These are phyloP conservation scores for Hippoglossus hippoglossus DNA, from an alignment of 2,797 vertebrate species.

Conservation along the genomic window DNA sequence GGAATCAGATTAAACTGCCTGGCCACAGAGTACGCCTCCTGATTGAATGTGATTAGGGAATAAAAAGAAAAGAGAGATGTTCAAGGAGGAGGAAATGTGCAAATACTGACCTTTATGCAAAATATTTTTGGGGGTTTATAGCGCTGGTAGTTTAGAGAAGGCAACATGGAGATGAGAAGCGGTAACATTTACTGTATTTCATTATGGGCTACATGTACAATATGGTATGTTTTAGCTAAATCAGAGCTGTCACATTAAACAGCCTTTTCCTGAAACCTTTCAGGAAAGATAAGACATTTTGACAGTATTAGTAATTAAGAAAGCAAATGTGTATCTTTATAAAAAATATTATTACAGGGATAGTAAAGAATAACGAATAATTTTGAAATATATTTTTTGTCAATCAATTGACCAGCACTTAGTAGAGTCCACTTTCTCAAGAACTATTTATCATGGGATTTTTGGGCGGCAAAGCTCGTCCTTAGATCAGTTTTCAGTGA, in stretches of 20 bases:
- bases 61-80: slow-evolving; percentile 19
- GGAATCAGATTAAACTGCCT: slow-evolving; percentile 99
- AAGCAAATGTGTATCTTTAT: too few relatives aligned
- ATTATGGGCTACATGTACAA: background rate
- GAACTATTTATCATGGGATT: background rate
- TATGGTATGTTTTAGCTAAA: too few relatives aligned
- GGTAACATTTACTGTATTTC: background rate
- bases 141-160: background rate
- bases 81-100: slow-evolving; percentile 2
- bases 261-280: too few relatives aligned
- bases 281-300: too few relatives aligned
- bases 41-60: slow-evolving; percentile 33
- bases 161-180: background rate
- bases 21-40: slow-evolving; percentile 99
- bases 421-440: background rate
- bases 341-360: too few relatives aligned
- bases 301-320: too few relatives aligned
- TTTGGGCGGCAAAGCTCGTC: background rate
- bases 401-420: too few relatives aligned
- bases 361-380: too few relatives aligned
- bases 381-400: too few relatives aligned
- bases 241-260: too few relatives aligned
- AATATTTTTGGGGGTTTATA: background rate
- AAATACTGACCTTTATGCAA: slow-evolving; percentile 29
- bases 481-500: background rate